These are phyloP conservation scores for Acleris laterana DNA, from an alignment of 2,888 invertebrate genomes.

Conservation along the genomic window DNA sequence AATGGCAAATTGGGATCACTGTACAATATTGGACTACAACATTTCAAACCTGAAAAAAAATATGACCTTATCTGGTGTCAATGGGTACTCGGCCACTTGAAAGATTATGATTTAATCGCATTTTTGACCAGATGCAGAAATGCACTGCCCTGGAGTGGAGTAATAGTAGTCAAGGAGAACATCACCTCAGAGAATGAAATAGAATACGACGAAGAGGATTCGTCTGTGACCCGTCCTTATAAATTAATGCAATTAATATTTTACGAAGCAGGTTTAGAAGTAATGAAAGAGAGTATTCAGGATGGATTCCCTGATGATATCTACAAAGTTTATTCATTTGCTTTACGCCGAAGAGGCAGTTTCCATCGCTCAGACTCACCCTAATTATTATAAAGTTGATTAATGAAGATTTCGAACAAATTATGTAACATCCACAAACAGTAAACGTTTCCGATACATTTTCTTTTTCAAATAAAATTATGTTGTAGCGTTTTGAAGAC, in stretches of 20 bases:
- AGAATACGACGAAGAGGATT: conserved; percentile 92
- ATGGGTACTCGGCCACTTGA: conserved; percentile 96
- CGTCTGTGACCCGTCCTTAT: conserved; percentile 93
- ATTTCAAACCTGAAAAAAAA: conserved; percentile 90
- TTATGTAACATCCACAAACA: neutral
- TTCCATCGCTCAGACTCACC: conserved; percentile 18
- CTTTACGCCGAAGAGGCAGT: conserved; percentile 80
- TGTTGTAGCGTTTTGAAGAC: conserved; percentile 10
- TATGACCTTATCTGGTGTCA: conserved; percentile 99
- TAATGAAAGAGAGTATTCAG: conserved; percentile 89
- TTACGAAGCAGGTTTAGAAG: conserved; percentile 87
- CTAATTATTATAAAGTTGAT: too few relatives aligned
- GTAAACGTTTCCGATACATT: conserved; percentile 14
- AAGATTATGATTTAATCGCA: conserved; percentile 91
- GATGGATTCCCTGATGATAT: conserved; percentile 93
- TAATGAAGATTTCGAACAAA: too few relatives aligned
- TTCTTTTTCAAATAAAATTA: conserved; percentile 7
- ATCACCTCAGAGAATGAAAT: conserved; percentile 86
- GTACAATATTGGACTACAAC: conserved; percentile 90
- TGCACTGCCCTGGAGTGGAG: conserved; percentile 56
- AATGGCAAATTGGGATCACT: conserved; percentile 86
- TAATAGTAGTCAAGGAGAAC: conserved; percentile 87
- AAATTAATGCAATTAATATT: conserved; percentile 86
- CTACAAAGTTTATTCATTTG: conserved; percentile 95
- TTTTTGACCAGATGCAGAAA: conserved; percentile 88